phyloP scores from a whole-genome alignment of 2,113 vertebrate species.

The Oreochromis tanganicae region DNA sequence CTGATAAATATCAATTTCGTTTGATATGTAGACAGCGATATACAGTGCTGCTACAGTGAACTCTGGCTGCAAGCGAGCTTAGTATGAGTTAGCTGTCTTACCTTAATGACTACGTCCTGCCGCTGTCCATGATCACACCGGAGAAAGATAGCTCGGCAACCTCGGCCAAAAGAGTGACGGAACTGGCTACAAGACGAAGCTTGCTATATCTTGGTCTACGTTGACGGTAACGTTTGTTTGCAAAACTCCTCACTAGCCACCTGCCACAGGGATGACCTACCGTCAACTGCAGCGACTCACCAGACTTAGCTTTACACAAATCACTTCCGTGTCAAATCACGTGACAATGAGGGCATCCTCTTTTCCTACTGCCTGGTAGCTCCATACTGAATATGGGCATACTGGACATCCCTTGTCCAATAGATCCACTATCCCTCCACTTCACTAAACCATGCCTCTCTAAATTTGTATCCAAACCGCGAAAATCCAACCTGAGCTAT shows the following conservation, averaged over 20 bases:
- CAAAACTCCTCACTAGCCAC: background rate
- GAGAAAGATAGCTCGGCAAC: background rate
- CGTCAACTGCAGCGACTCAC: background rate
- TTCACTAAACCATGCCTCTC: fast-evolving
- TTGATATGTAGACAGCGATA: background rate
- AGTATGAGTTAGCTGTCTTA: background rate
- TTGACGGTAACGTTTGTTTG: background rate
- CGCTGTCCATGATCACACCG: background rate
- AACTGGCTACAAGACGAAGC: background rate
- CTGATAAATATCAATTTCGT: background rate
- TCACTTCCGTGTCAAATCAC: slow-evolving; percentile 49
- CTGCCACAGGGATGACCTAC: background rate
- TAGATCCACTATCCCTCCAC: background rate
- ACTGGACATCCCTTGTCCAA: background rate
- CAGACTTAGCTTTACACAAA: background rate
- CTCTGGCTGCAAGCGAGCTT: background rate
- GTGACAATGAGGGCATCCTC: background rate
- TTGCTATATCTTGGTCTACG: background rate
- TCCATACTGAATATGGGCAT: background rate
- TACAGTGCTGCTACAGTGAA: background rate
- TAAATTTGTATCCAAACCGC: background rate
- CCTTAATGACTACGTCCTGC: background rate
- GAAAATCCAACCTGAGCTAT: background rate
- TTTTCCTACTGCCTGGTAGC: background rate
- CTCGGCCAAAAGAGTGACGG: background rate